Conservation (phyloP, 2,888 invertebrate species). For the Melinopterus prodromus region DNA sequence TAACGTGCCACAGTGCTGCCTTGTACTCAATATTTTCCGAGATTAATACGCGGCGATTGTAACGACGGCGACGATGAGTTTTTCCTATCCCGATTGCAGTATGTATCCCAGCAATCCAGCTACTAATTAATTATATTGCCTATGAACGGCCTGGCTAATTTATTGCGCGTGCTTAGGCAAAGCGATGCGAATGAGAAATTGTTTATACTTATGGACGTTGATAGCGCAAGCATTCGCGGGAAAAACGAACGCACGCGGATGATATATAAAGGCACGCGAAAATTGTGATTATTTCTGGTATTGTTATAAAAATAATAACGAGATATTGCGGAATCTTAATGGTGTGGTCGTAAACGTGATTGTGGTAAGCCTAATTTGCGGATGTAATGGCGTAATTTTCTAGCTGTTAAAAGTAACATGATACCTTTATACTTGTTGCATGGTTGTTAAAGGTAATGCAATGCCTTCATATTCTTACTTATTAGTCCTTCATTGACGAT, state of each 20-base stretch:
- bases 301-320: background rate
- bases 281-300: background rate
- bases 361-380: background rate
- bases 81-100: no score
- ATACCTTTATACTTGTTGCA: background rate
- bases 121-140: background rate
- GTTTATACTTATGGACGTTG: background rate
- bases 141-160: background rate
- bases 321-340: background rate
- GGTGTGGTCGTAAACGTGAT: background rate
- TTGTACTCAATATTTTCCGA: background rate
- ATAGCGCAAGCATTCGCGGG: background rate
- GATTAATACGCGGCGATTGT: background rate
- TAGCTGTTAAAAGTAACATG: background rate
- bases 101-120: background rate
- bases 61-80: no score
- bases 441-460: background rate
- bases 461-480: background rate
- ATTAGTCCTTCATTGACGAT: no score
- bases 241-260: background rate
- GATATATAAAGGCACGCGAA: background rate
- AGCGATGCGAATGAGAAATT: conserved; percentile 4
- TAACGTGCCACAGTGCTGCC: background rate
- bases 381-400: background rate
- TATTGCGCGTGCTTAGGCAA: background rate